These are phyloP conservation scores for Megalops cyprinoides DNA, from an alignment of 2,797 vertebrate species.

Conservation along the genomic window DNA sequence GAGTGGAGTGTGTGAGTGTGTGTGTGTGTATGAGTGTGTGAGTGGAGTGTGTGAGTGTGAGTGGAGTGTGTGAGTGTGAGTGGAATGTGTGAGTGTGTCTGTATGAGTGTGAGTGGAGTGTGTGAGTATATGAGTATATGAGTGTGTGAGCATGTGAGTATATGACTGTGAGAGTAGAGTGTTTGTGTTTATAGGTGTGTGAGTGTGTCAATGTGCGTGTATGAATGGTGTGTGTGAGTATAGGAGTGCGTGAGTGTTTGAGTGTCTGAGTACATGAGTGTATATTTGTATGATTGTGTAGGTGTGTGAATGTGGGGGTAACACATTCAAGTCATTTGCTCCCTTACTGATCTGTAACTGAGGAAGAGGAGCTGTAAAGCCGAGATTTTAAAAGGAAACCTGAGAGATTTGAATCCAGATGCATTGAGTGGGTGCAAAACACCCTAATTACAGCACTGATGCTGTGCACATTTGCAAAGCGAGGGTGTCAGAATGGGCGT, in stretches of 20 bases:
- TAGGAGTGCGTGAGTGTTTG: not conserved
- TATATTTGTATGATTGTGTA: too few relatives aligned
- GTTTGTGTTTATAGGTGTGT: too few relatives aligned
- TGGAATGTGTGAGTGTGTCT: not conserved
- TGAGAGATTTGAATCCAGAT: constrained; percentile 59
- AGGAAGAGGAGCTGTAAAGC: constrained; percentile 62
- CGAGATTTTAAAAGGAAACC: constrained; percentile 66
- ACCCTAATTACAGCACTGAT: constrained; percentile 52
- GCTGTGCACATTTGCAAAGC: constrained; percentile 44
- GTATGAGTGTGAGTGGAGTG: not conserved
- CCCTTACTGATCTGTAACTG: constrained; percentile 55
- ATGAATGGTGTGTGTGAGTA: too few relatives aligned
- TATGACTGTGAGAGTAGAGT: not conserved
- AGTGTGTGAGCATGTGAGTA: too few relatives aligned
- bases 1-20: too few relatives aligned
- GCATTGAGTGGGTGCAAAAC: too few relatives aligned
- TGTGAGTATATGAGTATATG: constrained; percentile 6
- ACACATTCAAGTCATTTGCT: constrained; percentile 59
- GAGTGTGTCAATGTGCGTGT: too few relatives aligned
- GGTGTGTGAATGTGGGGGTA: constrained; percentile 18
- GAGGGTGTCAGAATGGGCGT: constrained; percentile 20
- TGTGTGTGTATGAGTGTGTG: not conserved
- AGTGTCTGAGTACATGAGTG: not conserved
- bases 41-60: not conserved
- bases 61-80: not conserved